Evolutionary conservation across 2,888 invertebrate species (phyloP).

Genomic region (Eustalomyia histrio): DNA sequence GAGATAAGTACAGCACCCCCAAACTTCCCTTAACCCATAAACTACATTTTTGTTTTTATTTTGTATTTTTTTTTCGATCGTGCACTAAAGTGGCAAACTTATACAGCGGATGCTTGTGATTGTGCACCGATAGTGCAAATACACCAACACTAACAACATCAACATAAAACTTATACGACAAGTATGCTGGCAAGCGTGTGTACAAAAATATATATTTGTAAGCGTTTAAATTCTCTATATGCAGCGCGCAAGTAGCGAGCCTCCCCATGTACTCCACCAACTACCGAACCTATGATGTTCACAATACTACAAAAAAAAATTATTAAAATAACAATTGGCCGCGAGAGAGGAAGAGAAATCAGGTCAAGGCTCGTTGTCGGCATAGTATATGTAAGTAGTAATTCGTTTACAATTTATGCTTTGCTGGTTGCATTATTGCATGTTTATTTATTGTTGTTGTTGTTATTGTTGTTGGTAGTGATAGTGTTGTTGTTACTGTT

Average conservation of each 20-base stretch:
- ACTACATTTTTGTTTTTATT: neutral
- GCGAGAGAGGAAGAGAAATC: constrained; percentile 80
- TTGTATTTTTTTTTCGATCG: constrained; percentile 1
- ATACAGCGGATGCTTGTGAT: constrained; percentile 51
- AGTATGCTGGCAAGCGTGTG: constrained; percentile 14
- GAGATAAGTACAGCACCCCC: constrained; percentile 28
- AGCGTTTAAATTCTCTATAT: constrained; percentile 3
- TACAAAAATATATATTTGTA: constrained; percentile 24
- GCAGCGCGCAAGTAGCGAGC: constrained; percentile 46
- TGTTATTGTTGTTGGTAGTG: constrained; percentile 45
- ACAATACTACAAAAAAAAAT: constrained; percentile 51
- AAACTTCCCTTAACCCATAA: constrained; percentile 21
- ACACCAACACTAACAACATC: constrained; percentile 6
- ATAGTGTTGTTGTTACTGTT: constrained; percentile 27
- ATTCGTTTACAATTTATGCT: constrained; percentile 77
- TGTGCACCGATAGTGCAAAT: constrained; percentile 50
- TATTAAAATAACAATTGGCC: constrained; percentile 70
- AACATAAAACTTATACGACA: neutral
- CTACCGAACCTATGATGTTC: constrained; percentile 41
- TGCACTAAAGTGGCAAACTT: constrained; percentile 26
- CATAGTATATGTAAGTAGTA: constrained; percentile 69
- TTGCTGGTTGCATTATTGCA: constrained; percentile 79
- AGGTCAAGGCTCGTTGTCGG: constrained; percentile 77
- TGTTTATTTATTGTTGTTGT: constrained; percentile 67
- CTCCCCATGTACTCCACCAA: constrained; percentile 55